phyloP scores from a whole-genome alignment of 2,113 vertebrate species.

The Daboia siamensis region DNA sequence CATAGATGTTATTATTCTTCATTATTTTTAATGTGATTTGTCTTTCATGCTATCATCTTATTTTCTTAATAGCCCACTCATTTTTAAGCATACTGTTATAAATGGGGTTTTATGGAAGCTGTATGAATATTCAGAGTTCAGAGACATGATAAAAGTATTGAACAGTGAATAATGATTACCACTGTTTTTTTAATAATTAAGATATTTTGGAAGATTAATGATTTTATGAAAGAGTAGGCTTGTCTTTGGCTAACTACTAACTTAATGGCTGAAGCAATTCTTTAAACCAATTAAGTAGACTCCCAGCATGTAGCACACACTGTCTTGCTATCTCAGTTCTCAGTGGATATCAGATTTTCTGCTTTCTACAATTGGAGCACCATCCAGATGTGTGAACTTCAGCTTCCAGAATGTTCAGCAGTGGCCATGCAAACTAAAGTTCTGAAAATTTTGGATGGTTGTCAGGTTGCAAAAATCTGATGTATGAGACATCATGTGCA shows the following conservation, averaged over 20 bases:
- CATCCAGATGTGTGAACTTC: not conserved
- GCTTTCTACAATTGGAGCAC: not conserved
- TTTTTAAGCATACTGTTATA: not conserved
- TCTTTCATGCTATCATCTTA: slow-evolving; percentile 19
- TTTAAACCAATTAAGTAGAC: not conserved
- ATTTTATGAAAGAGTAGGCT: not conserved
- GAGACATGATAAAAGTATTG: not conserved
- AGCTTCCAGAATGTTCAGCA: not conserved
- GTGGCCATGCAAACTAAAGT: not conserved
- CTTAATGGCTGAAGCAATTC: not conserved
- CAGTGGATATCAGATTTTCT: not conserved
- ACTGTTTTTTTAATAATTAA: too few species aligned
- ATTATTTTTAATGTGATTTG: slow-evolving; percentile 20
- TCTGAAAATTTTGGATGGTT: not conserved
- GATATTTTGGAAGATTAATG: not conserved
- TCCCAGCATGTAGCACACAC: not conserved
- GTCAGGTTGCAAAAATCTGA: not conserved
- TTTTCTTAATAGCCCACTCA: slow-evolving; percentile 17
- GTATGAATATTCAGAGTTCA: not conserved
- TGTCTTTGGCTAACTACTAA: not conserved
- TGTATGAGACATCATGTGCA: not conserved
- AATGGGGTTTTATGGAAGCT: not conserved
- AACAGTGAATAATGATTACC: not conserved
- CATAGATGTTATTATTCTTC: slow-evolving; percentile 35
- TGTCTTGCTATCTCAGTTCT: not conserved